Evolutionary conservation across 2,888 invertebrate species (phyloP), one percentile per base, ranked within the genome.

Genomic region (Deilephila porcellus): DNA sequence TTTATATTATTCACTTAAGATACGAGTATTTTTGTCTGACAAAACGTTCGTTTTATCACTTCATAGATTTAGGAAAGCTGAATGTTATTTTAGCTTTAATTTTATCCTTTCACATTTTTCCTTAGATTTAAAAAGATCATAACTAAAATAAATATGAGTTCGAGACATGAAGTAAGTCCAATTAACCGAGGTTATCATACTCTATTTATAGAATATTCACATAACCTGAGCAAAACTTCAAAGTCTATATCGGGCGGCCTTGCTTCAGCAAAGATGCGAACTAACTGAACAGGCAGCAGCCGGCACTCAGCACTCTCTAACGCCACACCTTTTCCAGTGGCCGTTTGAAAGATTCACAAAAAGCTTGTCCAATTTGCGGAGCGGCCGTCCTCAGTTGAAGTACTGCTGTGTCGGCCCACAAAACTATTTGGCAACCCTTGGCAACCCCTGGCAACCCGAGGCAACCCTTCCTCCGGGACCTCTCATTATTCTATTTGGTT

Each of bases 401-500:
- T 80, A 80, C 74, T 76, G 76, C 79, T 80, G 80, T 84, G 83
- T 84, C 75, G 82, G 77, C 74, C 76, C 82, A 78, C 81, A 82
- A 82, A 84, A 84, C 83, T 83, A 83, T 81, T 67, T 67, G 67
- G 81, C 82, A 81, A 71, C 79, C 81, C 82, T 80, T 74, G 45
- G 45, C 37, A 37, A 37, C 37, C 37, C 37, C 37, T 8, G 37
- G 8, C 45, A 11, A 45, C 14, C 45, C 45, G 3, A 52, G 52
- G 81, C 82, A 81, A 71, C 79, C 81, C 82, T 80, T 74, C 52
- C 37, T 63, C 52, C 25, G n/a, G 67, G 62, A 20, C 70, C 53
- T 74, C 75, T 80, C 80, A 81, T 84, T 83, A 84, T 82, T 82
- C 84, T 84, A 84, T 84, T 84, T 84, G 79, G 79, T 80, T 75